These are phyloP conservation scores for Clarias batrachus DNA, from an alignment of 2,113 vertebrate genomes.

Conservation along the genomic window DNA sequence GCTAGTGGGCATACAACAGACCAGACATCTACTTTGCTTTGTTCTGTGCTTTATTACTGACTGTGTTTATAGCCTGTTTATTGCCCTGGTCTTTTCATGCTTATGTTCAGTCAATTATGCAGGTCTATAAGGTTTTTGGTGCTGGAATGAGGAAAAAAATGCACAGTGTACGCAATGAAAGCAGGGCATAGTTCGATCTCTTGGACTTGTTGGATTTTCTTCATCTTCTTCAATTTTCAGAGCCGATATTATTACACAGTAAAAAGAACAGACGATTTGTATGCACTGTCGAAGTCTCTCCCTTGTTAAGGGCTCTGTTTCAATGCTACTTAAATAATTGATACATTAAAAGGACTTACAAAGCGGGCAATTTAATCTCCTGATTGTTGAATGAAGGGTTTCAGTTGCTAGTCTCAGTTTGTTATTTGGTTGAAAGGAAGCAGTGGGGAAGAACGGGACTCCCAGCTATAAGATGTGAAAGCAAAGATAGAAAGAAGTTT, in stretches of 20 bases:
- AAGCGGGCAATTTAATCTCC: slow-evolving; percentile 73
- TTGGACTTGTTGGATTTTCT: slow-evolving; percentile 5
- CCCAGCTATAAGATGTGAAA: slow-evolving; percentile 49
- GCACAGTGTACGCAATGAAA: neutral
- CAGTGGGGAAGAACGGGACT: slow-evolving; percentile 49
- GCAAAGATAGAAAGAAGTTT: slow-evolving; percentile 40
- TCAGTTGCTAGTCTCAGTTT: slow-evolving; percentile 59
- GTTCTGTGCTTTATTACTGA: slow-evolving; percentile 44
- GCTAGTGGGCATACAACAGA: slow-evolving; percentile 11
- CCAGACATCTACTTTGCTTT: slow-evolving; percentile 36
- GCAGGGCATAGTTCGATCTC: neutral
- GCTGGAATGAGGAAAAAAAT: slow-evolving; percentile 8
- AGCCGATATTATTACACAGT: neutral
- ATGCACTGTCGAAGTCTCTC: slow-evolving; percentile 47
- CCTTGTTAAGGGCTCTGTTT: slow-evolving; percentile 66
- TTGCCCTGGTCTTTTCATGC: slow-evolving; percentile 42
- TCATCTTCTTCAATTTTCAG: neutral
- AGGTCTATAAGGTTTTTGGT: slow-evolving; percentile 18
- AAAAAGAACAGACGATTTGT: neutral
- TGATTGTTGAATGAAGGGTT: slow-evolving; percentile 68
- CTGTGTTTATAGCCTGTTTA: slow-evolving; percentile 55
- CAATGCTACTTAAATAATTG: slow-evolving; percentile 68
- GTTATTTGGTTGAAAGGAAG: slow-evolving; percentile 54
- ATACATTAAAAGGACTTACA: slow-evolving; percentile 68
- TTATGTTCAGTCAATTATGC: slow-evolving; percentile 20